These are phyloP conservation scores for Cephalotes varians DNA, from an alignment of 2,888 invertebrate species.

Conservation along the genomic window DNA sequence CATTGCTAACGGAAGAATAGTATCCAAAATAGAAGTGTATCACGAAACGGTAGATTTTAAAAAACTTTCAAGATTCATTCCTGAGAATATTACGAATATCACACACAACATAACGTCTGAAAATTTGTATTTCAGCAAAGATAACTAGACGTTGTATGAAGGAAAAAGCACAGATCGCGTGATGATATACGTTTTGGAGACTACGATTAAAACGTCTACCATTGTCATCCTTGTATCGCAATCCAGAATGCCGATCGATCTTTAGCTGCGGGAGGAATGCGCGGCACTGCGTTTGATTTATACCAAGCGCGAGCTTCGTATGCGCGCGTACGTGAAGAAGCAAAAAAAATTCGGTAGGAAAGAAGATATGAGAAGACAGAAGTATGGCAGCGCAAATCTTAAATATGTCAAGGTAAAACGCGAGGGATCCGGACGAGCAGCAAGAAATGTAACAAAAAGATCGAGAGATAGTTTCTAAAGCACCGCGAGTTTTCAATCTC, in stretches of 20 bases:
- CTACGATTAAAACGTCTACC: conserved; percentile 79
- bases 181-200: conserved; percentile 74
- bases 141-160: conserved; percentile 24
- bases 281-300: conserved; percentile 77
- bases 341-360: conserved; percentile 15
- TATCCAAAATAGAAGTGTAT: neutral
- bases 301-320: conserved; percentile 65
- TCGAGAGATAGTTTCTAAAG: neutral
- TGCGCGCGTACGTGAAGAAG: conserved; percentile 31
- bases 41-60: neutral
- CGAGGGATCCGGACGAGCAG: conserved; percentile 2
- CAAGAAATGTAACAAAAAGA: conserved; percentile 21
- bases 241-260: conserved; percentile 80
- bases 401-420: conserved; percentile 48
- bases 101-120: neutral
- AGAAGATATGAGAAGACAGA: conserved; percentile 41
- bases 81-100: neutral
- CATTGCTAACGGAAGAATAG: neutral
- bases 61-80: neutral
- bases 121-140: neutral
- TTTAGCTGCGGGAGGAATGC: conserved; percentile 76
- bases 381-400: conserved; percentile 43
- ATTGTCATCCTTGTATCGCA: conserved; percentile 72
- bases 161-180: conserved; percentile 46
- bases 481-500: neutral